Conservation (phyloP, 2,113 vertebrate species). For the Phaethornis superciliosus region DNA sequence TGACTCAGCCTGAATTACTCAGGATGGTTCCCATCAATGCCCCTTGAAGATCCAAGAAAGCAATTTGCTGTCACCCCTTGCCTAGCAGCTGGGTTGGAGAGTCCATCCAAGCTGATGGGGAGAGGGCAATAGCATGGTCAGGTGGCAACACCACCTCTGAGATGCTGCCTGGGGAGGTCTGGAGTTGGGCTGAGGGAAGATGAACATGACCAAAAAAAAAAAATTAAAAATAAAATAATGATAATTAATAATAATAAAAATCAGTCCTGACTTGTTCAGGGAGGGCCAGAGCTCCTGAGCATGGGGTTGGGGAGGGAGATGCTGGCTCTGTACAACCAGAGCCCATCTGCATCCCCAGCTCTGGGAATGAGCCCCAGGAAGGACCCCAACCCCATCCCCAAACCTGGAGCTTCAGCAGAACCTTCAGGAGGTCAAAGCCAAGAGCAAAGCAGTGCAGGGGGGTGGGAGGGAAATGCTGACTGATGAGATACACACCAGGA, state of each 20-base stretch:
- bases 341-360: neutral
- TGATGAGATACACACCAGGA: fast-evolving
- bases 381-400: fast-evolving
- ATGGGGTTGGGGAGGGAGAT: neutral
- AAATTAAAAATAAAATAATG: fast-evolving
- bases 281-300: too few species aligned
- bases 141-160: neutral
- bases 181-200: neutral
- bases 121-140: neutral
- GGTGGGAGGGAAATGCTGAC: neutral
- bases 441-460: fast-evolving
- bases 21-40: neutral
- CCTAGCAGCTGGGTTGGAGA: too few species aligned
- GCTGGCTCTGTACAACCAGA: conserved; percentile 55
- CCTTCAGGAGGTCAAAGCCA: neutral
- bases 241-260: neutral
- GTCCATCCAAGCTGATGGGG: neutral
- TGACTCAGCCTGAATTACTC: conserved; percentile 9
- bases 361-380: fast-evolving
- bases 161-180: fast-evolving
- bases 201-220: neutral
- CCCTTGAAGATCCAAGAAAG: conserved; percentile 2
- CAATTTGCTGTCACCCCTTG: neutral
- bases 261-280: neutral
- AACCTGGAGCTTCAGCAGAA: fast-evolving